Percentiles rank a stretch among this genome's conserved stretches.
Evolutionary conservation across 2,113 vertebrate genomes (phyloP).

Genomic region (Chaenocephalus aceratus): DNA sequence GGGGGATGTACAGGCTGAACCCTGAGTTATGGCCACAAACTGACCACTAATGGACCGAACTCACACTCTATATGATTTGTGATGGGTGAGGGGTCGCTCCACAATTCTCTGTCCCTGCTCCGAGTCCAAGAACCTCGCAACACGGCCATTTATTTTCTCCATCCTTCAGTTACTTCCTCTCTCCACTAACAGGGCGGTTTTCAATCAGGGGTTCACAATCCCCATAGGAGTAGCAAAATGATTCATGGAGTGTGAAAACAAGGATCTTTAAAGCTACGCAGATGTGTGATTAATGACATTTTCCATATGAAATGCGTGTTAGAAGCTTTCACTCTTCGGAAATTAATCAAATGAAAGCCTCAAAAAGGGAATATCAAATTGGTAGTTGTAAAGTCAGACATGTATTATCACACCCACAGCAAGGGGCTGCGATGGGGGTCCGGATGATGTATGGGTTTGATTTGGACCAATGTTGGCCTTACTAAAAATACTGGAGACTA

Average conservation of each 20-base stretch:
- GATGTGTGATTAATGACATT: conserved; percentile 43
- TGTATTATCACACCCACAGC: conserved; percentile 27
- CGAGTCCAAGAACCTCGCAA: conserved; percentile 40
- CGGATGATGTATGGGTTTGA: conserved; percentile 21
- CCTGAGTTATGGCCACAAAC: conserved; percentile 56
- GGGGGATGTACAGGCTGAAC: conserved; percentile 30
- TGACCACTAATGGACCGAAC: conserved; percentile 70
- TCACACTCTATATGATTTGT: conserved; percentile 69
- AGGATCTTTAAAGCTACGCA: conserved; percentile 37
- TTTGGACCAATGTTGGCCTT: conserved; percentile 10
- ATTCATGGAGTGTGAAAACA: conserved; percentile 65
- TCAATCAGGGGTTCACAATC: conserved; percentile 34
- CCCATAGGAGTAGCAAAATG: conserved; percentile 41
- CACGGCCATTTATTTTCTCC: conserved; percentile 44
- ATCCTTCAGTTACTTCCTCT: conserved; percentile 43
- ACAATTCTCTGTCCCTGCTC: conserved; percentile 34
- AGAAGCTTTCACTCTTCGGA: conserved; percentile 14
- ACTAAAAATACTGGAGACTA: conserved; percentile 12
- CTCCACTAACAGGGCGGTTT: conserved; percentile 12
- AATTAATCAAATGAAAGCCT: conserved; percentile 43
- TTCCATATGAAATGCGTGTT: conserved; percentile 50
- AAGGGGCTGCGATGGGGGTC: conserved; percentile 4
- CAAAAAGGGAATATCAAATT: conserved; percentile 38
- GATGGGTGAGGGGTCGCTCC: conserved; percentile 54
- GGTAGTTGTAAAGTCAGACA: conserved; percentile 22